A percentile compares a stretch with the other conserved stretches of the same genome.
phyloP scores from a whole-genome alignment of 2,888 invertebrate species.

The Aphrophora alni region DNA sequence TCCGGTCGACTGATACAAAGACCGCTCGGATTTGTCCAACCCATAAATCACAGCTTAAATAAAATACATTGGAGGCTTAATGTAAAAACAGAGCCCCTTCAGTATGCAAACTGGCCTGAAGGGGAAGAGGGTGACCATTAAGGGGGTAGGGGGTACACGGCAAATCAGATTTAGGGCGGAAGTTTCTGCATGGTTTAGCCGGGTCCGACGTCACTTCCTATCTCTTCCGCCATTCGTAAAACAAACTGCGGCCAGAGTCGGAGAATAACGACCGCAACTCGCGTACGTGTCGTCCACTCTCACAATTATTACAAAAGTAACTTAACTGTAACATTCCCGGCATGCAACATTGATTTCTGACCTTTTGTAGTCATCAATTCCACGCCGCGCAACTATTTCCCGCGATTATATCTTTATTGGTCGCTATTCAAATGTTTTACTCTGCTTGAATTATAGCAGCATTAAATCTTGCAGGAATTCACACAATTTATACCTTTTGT shows the following conservation, averaged over 20 bases:
- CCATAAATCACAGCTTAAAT: constrained; percentile 42
- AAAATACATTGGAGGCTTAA: constrained; percentile 41
- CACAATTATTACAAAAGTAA: not conserved
- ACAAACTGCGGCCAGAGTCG: not conserved
- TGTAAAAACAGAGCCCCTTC: constrained; percentile 38
- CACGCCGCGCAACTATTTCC: not conserved
- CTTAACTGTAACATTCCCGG: not conserved
- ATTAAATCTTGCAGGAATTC: not conserved
- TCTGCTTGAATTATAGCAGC: not conserved
- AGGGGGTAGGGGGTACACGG: constrained; percentile 22
- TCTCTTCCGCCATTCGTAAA: constrained; percentile 23
- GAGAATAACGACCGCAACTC: constrained; percentile 2
- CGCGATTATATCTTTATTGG: not conserved
- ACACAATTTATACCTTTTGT: not conserved
- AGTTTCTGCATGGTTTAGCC: constrained; percentile 34
- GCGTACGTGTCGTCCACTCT: not conserved
- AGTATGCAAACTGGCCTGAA: constrained; percentile 36
- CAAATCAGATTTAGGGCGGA: constrained; percentile 36
- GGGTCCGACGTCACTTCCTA: constrained; percentile 28
- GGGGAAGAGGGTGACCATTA: constrained; percentile 18
- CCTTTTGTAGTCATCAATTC: not conserved
- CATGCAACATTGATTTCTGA: constrained; percentile 6
- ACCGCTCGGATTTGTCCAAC: constrained; percentile 36
- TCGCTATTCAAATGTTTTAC: not conserved
- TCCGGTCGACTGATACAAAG: constrained; percentile 16